Conservation (phyloP, 23 tunicate genomes). For the Trididemnum miniatum region DNA sequence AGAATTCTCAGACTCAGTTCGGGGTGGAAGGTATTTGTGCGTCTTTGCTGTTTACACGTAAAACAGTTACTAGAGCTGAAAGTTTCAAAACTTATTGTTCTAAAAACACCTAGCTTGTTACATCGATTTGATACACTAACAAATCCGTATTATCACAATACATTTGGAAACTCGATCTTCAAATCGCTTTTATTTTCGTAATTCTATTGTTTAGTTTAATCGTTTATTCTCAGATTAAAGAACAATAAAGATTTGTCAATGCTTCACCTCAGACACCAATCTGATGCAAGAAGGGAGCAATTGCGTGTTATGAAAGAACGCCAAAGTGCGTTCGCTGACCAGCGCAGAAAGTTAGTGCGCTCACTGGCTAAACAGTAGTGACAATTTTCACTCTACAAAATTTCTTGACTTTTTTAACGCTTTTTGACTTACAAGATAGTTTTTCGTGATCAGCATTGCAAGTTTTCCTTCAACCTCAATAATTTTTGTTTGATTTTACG, state of each 20-base stretch:
- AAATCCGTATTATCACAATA: too few species aligned
- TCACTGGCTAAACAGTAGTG: slow-evolving; percentile 47
- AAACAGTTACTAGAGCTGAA: too few species aligned
- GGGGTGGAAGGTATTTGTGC: not conserved
- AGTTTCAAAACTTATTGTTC: too few species aligned
- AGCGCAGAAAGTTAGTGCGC: slow-evolving; percentile 58
- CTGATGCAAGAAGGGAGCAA: slow-evolving; percentile 34
- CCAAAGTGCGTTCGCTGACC: slow-evolving; percentile 36
- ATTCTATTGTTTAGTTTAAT: not conserved
- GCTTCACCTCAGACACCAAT: slow-evolving; percentile 30
- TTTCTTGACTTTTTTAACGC: too few species aligned
- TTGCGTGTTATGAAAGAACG: slow-evolving; percentile 34
- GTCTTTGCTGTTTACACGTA: not conserved
- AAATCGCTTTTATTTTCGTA: not conserved
- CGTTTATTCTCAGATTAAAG: slow-evolving; percentile 8
- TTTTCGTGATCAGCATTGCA: too few species aligned
- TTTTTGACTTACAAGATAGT: too few species aligned
- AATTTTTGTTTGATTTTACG: too few species aligned
- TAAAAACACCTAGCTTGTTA: too few species aligned
- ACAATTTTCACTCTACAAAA: too few species aligned
- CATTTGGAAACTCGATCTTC: too few species aligned
- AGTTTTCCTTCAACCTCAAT: too few species aligned
- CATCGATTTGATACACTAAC: too few species aligned
- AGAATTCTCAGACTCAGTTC: slow-evolving; percentile 17
- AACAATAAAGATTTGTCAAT: slow-evolving; percentile 40